These are phyloP conservation scores for Epizoanthus stellaris DNA, from an alignment of 92 coral and sea anemone species.

Conservation along the genomic window DNA sequence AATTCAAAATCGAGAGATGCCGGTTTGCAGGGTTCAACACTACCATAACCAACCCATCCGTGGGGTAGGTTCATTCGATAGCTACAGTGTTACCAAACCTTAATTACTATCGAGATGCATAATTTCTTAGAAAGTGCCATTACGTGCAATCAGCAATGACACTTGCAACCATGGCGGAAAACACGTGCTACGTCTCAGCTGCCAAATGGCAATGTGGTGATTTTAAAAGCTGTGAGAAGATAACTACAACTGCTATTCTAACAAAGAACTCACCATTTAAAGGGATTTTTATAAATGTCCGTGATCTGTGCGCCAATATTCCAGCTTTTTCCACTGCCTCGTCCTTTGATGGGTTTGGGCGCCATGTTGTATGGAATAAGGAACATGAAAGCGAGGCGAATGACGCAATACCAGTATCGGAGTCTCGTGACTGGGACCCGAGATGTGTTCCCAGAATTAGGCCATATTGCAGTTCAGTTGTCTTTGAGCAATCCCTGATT, in stretches of 20 bases:
- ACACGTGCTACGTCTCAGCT: background rate
- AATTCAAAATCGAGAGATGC: no score
- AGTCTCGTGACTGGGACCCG: constrained; percentile 76
- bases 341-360: constrained; percentile 72
- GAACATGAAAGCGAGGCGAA: constrained; percentile 45
- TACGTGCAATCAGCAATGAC: constrained; percentile 16
- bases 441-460: constrained; percentile 65
- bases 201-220: no score
- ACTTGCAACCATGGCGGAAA: no score
- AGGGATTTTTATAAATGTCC: constrained; percentile 91
- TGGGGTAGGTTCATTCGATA: no score
- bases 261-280: constrained; percentile 77
- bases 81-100: no score
- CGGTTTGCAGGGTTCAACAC: no score
- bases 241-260: background rate
- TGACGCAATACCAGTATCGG: constrained; percentile 76
- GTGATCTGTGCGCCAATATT: constrained; percentile 66
- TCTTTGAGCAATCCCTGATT: constrained; percentile 42
- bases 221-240: no score
- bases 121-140: background rate
- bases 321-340: constrained; percentile 50
- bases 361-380: constrained; percentile 67
- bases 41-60: background rate
- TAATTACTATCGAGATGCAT: background rate
- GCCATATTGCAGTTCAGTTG: constrained; percentile 75